Evolutionary conservation across 2,888 invertebrate genomes (phyloP).

Genomic region (Andricus quercusramuli): DNA sequence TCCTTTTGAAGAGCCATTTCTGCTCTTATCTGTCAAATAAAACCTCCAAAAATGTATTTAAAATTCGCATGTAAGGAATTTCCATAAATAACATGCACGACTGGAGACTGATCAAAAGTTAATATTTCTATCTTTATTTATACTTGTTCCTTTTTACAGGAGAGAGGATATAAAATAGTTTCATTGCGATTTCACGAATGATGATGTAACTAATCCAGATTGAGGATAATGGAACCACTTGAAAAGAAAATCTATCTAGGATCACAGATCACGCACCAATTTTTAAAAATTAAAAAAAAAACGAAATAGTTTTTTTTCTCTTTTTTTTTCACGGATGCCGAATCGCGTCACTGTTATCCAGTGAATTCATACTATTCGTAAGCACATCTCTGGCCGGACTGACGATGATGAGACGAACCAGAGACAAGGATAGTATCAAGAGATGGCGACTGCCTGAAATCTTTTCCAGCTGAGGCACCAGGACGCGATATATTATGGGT

Average conservation of each 20-base stretch:
- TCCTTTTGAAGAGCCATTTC: too few relatives aligned
- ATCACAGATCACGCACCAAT: conserved; percentile 30
- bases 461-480: conserved; percentile 65
- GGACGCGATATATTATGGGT: conserved; percentile 60
- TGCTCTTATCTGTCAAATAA: too few relatives aligned
- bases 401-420: conserved; percentile 58
- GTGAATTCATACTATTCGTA: conserved; percentile 64
- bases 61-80: too few relatives aligned
- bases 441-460: conserved; percentile 61
- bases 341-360: conserved; percentile 45
- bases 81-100: too few relatives aligned
- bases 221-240: conserved; percentile 11
- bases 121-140: too few relatives aligned
- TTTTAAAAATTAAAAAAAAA: background rate
- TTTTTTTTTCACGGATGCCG: conserved; percentile 7
- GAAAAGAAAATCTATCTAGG: background rate
- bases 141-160: too few relatives aligned
- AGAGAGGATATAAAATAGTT: background rate
- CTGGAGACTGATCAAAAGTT: too few relatives aligned
- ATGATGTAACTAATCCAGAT: background rate
- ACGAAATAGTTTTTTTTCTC: background rate
- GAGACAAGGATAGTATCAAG: conserved; percentile 64
- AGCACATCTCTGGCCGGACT: conserved; percentile 73
- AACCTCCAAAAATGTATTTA: too few relatives aligned
- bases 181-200: background rate